These are phyloP conservation scores for Nowickia ferox DNA, from an alignment of 2,888 invertebrate species.

Conservation along the genomic window DNA sequence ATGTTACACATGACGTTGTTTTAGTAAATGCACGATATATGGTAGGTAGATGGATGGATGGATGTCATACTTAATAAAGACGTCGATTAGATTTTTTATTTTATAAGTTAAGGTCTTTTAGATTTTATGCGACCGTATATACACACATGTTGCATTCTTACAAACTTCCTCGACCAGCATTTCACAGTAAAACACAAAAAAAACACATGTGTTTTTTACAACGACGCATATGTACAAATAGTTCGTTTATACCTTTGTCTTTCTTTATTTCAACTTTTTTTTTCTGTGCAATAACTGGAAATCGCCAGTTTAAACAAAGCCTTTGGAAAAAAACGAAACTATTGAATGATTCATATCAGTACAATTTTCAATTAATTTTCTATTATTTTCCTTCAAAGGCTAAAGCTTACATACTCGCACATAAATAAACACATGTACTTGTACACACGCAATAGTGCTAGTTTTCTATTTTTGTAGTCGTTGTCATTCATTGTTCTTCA, in stretches of 20 bases:
- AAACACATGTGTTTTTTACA: background rate
- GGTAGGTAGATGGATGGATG: too few relatives aligned
- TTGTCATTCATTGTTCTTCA: background rate
- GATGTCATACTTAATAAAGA: too few relatives aligned
- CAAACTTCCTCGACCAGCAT: background rate
- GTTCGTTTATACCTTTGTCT: background rate
- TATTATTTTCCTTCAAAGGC: constrained; percentile 23
- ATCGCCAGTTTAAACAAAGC: constrained; percentile 23
- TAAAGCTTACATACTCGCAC: background rate
- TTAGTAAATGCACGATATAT: too few relatives aligned
- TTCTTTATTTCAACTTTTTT: background rate
- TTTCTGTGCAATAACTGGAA: constrained; percentile 25
- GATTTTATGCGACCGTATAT: too few relatives aligned
- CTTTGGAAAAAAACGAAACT: constrained; percentile 18
- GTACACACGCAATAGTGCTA: background rate
- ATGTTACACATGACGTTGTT: too few relatives aligned
- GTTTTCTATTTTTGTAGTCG: background rate
- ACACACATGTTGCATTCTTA: too few relatives aligned
- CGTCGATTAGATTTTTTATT: too few relatives aligned
- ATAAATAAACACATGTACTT: background rate
- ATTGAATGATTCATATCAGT: constrained; percentile 38
- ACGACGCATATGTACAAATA: background rate
- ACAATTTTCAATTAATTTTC: constrained; percentile 43
- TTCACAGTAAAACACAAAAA: background rate
- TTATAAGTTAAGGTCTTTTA: too few relatives aligned